Percentiles rank a stretch among this genome's conserved stretches.
phyloP scores from a whole-genome alignment of 2,113 vertebrate genomes.

The Opisthocomus hoazin region DNA sequence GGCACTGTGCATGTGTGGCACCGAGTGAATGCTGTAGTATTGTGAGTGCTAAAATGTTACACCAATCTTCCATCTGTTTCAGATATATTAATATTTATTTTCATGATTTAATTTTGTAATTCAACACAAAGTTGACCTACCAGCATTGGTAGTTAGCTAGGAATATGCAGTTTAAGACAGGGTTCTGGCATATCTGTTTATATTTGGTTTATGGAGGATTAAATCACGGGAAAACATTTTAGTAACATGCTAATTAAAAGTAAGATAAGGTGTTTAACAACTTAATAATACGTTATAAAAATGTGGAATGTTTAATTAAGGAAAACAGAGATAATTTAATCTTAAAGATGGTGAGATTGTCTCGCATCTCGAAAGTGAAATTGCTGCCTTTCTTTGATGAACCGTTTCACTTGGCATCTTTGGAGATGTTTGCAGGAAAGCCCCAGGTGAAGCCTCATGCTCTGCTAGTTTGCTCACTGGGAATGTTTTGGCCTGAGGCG shows the following conservation, averaged over 20 bases:
- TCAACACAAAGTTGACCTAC: background rate
- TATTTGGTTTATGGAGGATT: background rate
- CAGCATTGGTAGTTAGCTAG: background rate
- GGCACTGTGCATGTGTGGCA: rapidly evolving
- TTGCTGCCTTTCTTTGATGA: background rate
- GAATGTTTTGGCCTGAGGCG: background rate
- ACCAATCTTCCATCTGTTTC: background rate
- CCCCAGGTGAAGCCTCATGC: background rate
- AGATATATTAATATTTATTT: background rate
- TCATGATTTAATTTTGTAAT: background rate
- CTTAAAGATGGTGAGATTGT: background rate
- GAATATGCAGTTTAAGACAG: background rate
- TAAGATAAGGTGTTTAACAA: background rate
- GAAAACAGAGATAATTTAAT: background rate
- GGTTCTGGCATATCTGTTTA: background rate
- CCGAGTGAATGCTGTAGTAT: background rate
- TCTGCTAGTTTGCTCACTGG: background rate
- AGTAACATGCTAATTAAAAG: background rate
- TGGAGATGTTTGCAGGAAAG: background rate
- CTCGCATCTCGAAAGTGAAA: background rate
- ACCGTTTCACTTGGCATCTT: background rate
- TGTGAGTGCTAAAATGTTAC: background rate
- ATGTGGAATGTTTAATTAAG: background rate
- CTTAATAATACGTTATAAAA: background rate
- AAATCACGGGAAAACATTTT: background rate